Conservation (phyloP, 2,888 invertebrate genomes). For the Xanthorhoe spadicearia region DNA sequence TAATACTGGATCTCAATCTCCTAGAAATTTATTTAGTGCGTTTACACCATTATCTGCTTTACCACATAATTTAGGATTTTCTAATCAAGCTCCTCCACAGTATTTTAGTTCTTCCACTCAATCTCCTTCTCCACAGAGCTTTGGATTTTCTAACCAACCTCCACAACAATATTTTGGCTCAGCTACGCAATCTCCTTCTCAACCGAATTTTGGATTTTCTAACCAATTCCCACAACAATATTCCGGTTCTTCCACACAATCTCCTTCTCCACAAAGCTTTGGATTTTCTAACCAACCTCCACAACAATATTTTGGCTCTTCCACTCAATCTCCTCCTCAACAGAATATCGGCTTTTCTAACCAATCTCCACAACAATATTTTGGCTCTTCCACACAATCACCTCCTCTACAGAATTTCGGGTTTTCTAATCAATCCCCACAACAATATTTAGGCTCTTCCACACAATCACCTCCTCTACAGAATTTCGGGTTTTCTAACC, state of each 20-base stretch:
- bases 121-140: neutral
- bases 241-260: conserved; percentile 4
- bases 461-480: too few relatives aligned
- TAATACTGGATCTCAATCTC: neutral
- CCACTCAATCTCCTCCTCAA: neutral
- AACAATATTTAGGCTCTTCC: too few relatives aligned
- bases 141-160: neutral
- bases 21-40: neutral
- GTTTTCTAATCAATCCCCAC: too few relatives aligned
- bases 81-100: neutral
- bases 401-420: too few relatives aligned
- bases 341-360: neutral
- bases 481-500: too few relatives aligned
- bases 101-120: neutral
- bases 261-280: neutral
- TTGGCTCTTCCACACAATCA: neutral
- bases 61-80: conserved; percentile 4
- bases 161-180: neutral
- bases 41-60: neutral
- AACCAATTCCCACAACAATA: neutral
- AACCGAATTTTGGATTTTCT: neutral
- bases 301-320: neutral
- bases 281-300: neutral
- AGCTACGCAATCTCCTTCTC: neutral
- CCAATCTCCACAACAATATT: neutral